Percentiles rank a stretch among this genome's conserved stretches.
These are phyloP conservation scores for Melanargia galathea DNA, from an alignment of 2,888 invertebrate species.

Conservation along the genomic window DNA sequence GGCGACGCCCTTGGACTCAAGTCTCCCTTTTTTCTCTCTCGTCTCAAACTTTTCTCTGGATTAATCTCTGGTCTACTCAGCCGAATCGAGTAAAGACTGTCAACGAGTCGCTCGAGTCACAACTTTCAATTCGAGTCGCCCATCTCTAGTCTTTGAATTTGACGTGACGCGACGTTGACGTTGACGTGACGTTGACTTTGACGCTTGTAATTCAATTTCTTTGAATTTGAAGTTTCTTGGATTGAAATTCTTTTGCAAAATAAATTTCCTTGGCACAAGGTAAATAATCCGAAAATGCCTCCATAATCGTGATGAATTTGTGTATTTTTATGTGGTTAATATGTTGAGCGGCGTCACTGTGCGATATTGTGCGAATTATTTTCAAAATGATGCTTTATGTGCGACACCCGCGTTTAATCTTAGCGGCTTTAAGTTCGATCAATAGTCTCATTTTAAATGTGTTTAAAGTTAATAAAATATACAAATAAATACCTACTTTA, in stretches of 20 bases:
- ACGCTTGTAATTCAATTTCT: too few relatives aligned
- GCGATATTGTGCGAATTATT: slow-evolving; percentile 35
- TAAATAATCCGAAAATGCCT: slow-evolving; percentile 55
- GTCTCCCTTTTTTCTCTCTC: too few relatives aligned
- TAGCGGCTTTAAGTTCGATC: slow-evolving; percentile 41
- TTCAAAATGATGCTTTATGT: slow-evolving; percentile 27
- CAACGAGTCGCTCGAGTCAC: too few relatives aligned
- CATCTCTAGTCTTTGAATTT: too few relatives aligned
- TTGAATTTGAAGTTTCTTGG: slow-evolving; percentile 28
- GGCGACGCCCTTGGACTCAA: too few relatives aligned
- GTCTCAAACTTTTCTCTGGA: too few relatives aligned
- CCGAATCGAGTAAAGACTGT: too few relatives aligned
- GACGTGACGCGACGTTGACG: too few relatives aligned
- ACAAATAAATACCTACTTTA: neutral
- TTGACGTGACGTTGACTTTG: neutral
- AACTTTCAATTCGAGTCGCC: too few relatives aligned
- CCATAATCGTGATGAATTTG: slow-evolving; percentile 48
- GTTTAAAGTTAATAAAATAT: neutral
- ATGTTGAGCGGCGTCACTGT: slow-evolving; percentile 40
- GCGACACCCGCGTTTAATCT: slow-evolving; percentile 39
- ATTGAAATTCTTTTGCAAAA: slow-evolving; percentile 37
- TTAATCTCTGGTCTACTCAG: too few relatives aligned
- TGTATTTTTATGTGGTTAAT: slow-evolving; percentile 30
- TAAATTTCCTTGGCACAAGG: slow-evolving; percentile 50
- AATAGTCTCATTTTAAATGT: slow-evolving; percentile 20